Percentiles rank a stretch among this genome's conserved stretches.
Evolutionary conservation across 2,888 invertebrate genomes (phyloP).

Genomic region (Cephus runcator): DNA sequence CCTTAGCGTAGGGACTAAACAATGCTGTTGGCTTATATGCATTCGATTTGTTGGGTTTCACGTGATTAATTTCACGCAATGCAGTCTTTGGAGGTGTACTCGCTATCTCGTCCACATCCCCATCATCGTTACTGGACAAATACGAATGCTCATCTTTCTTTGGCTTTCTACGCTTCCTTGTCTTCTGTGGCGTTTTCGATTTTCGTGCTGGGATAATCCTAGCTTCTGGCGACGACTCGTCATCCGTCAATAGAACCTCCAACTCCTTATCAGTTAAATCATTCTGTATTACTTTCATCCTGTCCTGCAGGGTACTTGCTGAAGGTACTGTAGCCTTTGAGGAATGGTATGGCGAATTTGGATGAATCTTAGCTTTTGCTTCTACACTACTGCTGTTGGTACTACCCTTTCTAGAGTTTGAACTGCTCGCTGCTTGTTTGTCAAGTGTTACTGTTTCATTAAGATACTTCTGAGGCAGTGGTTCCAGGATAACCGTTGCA

Average conservation of each 20-base stretch:
- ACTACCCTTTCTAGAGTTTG: constrained; percentile 16
- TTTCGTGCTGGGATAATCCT: constrained; percentile 21
- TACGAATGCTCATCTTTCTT: constrained; percentile 27
- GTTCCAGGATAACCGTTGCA: constrained; percentile 51
- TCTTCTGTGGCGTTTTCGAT: constrained; percentile 23
- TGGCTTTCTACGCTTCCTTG: constrained; percentile 8
- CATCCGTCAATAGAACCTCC: constrained; percentile 55
- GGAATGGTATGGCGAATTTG: constrained; percentile 8
- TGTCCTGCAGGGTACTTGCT: constrained; percentile 20
- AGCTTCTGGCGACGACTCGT: constrained; percentile 56
- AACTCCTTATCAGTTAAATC: constrained; percentile 33
- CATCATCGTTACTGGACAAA: constrained; percentile 33
- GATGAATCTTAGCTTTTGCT: neutral
- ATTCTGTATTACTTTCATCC: constrained; percentile 24
- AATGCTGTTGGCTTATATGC: constrained; percentile 57
- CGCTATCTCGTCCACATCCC: constrained; percentile 41
- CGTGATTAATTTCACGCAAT: constrained; percentile 20
- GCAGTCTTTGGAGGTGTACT: constrained; percentile 40
- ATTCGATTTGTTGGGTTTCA: constrained; percentile 22
- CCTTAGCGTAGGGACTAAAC: constrained; percentile 71
- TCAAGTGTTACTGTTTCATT: constrained; percentile 52
- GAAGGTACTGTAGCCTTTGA: neutral
- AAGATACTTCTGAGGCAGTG: constrained; percentile 19
- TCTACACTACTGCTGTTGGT: constrained; percentile 1
- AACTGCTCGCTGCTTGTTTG: constrained; percentile 20